Evolutionary conservation across 2,797 vertebrate genomes (phyloP), one percentile per base, ranked within the genome.

Genomic region (Enteromius viviparus): DNA sequence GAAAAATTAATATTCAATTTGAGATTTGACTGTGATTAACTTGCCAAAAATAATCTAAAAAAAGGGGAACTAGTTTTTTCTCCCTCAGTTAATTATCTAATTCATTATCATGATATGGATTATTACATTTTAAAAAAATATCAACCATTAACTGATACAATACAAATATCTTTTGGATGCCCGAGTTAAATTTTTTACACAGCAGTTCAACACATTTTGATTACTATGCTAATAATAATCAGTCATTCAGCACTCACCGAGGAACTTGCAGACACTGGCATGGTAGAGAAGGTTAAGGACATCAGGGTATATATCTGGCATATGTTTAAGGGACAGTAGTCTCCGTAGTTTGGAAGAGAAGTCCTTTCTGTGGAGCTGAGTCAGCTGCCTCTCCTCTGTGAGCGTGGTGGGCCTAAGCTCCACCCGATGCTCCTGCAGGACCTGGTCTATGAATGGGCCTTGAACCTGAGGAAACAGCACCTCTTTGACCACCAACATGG

Each of bases 401-500:
- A 99, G 95, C 0, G 98, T 99, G 37, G 98, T 96, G 64, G 98
- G 98, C 0, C 98, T 94, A 68, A 99, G 94, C 89, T 97, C 96
- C 75, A 99, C 96, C 8, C 93, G 96, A 89, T 98, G 97, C 85
- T 97, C 95, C 91, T 98, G 98, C 80, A 99, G 93, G 19, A 98
- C 96, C 12, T 96, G 96, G 92, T 99, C 97, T 2, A 99, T 93
- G 0, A 94, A 95, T 2, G 88, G 58, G 0, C 96, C 93, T 0
- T 95, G 93, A 42, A 99, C 94, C 45, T 90, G 92, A 0, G 97
- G 95, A 87, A 99, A 99, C 45, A 99, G 94, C 76, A 95, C 92
- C 90, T 98, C 96, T 90, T 99, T 99, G 89, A 99, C 94, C 89
- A 99, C 95, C 3, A 98, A 92, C 94, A 99, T 99, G 84, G 98